A percentile compares a stretch with the other conserved stretches of the same genome.
These are phyloP conservation scores for Scytalopus superciliaris DNA, from an alignment of 2,113 vertebrate species.

Conservation along the genomic window DNA sequence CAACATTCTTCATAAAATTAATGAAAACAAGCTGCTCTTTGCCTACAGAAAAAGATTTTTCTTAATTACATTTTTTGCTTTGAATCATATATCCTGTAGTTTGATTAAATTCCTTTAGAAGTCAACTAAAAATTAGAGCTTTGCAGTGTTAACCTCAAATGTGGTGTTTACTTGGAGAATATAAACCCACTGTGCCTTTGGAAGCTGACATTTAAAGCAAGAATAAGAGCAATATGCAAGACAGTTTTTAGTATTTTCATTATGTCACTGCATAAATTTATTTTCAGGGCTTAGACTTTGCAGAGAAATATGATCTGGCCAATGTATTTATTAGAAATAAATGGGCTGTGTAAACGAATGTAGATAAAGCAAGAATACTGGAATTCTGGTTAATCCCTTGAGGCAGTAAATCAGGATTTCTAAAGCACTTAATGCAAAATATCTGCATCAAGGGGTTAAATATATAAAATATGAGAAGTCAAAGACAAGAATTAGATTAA, in stretches of 20 bases:
- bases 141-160: not conserved
- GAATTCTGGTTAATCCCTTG: slow-evolving; percentile 48
- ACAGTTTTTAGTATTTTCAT: slow-evolving; percentile 52
- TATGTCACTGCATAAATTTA: slow-evolving; percentile 54
- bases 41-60: slow-evolving; percentile 69
- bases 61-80: slow-evolving; percentile 72
- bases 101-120: slow-evolving; percentile 69
- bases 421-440: slow-evolving; percentile 50
- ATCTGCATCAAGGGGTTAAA: slow-evolving; percentile 62
- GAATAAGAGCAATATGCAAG: slow-evolving; percentile 11
- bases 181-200: slow-evolving; percentile 29
- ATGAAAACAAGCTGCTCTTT: slow-evolving; percentile 72
- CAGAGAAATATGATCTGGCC: slow-evolving; percentile 48
- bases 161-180: slow-evolving; percentile 18
- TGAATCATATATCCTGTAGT: slow-evolving; percentile 67
- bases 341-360: slow-evolving; percentile 49
- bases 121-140: slow-evolving; percentile 49
- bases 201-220: slow-evolving; percentile 22
- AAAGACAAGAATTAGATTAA: slow-evolving; percentile 58
- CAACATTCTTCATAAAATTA: slow-evolving; percentile 71
- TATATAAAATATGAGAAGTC: slow-evolving; percentile 44
- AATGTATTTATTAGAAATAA: slow-evolving; percentile 54
- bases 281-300: slow-evolving; percentile 32
- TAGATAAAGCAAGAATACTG: slow-evolving; percentile 46
- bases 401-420: slow-evolving; percentile 57